Evolutionary conservation across 1,140 invertebrate species (phyloP).

Genomic region (Aphidius ervi): DNA sequence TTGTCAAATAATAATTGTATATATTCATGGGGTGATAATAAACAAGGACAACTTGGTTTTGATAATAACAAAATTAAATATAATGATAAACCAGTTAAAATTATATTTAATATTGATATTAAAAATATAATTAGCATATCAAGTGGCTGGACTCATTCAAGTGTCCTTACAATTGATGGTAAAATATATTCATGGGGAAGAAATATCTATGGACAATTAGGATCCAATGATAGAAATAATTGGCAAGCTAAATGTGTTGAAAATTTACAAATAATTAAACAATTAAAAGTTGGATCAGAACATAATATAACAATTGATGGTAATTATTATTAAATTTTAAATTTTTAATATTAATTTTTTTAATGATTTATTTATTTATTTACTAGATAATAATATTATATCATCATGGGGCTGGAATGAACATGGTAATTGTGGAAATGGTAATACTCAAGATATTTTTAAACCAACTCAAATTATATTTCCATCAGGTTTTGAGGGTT

Average conservation of each 20-base stretch:
- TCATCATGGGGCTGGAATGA: conserved; percentile 91
- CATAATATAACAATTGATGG: conserved; percentile 60
- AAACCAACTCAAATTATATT: conserved; percentile 44
- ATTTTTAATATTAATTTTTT: conserved; percentile 9
- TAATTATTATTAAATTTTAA: not conserved
- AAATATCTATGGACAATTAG: conserved; percentile 76
- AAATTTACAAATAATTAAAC: conserved; percentile 45
- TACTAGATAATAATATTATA: conserved; percentile 55
- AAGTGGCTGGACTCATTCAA: conserved; percentile 73
- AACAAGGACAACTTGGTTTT: conserved; percentile 58
- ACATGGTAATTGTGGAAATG: conserved; percentile 80
- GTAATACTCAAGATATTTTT: conserved; percentile 59
- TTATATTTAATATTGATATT: conserved; percentile 48
- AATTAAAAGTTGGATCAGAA: conserved; percentile 71
- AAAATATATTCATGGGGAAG: conserved; percentile 70
- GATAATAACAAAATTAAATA: conserved; percentile 2
- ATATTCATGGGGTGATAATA: conserved; percentile 72
- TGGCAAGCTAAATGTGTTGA: conserved; percentile 35
- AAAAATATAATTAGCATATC: conserved; percentile 49
- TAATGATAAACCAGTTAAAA: not conserved
- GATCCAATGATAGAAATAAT: conserved; percentile 33
- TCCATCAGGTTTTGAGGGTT: conserved; percentile 38
- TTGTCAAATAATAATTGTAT: conserved; percentile 57
- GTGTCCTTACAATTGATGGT: conserved; percentile 58
- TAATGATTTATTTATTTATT: conserved; percentile 23